These are phyloP conservation scores for Chromoteleia sp. DNA, from an alignment of 2,888 invertebrate species.

Conservation along the genomic window DNA sequence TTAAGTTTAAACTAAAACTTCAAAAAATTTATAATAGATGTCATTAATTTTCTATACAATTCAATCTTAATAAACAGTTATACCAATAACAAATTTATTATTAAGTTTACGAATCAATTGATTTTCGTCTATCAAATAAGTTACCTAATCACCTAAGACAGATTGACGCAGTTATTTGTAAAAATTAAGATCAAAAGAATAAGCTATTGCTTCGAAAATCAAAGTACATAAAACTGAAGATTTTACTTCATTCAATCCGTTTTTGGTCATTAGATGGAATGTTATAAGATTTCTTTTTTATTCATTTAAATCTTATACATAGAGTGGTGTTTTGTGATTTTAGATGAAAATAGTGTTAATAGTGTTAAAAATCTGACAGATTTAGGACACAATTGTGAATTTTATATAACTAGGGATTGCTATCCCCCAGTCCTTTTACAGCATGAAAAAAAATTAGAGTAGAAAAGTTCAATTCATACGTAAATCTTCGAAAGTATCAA, in stretches of 20 bases:
- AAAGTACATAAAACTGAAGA: neutral
- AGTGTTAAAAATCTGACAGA: neutral
- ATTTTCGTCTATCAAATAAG: neutral
- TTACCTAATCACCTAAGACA: constrained; percentile 1
- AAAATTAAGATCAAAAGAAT: neutral
- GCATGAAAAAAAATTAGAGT: constrained; percentile 14
- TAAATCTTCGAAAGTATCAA: constrained; percentile 1
- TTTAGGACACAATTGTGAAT: neutral
- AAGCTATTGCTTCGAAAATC: neutral
- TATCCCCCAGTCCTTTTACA: constrained; percentile 1
- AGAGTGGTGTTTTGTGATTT: constrained; percentile 35
- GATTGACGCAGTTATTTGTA: neutral
- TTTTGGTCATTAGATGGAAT: constrained; percentile 1
- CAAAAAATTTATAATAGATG: too few species aligned
- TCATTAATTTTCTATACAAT: too few species aligned
- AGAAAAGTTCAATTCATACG: neutral
- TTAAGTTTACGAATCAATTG: constrained; percentile 11
- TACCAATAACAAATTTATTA: neutral
- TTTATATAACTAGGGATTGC: neutral
- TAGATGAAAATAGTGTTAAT: constrained; percentile 3
- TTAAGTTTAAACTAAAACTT: too few species aligned
- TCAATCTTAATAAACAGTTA: too few species aligned
- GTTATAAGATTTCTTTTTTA: neutral
- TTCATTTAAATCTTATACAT: constrained; percentile 1
- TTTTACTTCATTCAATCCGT: neutral